Base-by-base conservation (phyloP, 2,797 vertebrate species). In the Anniella stebbinsi region DNA sequence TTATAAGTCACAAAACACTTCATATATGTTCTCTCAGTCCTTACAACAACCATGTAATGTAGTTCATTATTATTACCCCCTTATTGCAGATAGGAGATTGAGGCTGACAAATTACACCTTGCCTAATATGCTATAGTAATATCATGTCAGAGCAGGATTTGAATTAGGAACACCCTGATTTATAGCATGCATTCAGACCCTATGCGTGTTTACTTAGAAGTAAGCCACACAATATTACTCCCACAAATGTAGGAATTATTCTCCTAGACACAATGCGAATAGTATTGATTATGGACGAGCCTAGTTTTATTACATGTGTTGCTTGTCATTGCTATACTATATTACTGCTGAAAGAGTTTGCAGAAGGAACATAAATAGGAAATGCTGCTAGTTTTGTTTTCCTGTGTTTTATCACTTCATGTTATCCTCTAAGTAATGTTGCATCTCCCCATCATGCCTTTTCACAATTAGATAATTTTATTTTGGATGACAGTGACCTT, bases 341-440 rank as follows among this genome's bases (percentile, higher is more conserved):
- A 45, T 66, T 48, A 67, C 30, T 51, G 38, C 38, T 67, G 54
- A 45, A 81, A 82, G 28, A n/a, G 5, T 82, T 45, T 70, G 23
- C 25, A 77, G 72, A 89, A 89, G 45, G 48, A 75, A 67, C 60
- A 76, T 36, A 66, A 89, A 75, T 76, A 88, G 57, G 21, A 83
- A 75, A 2, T 28, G n/a, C 8, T 88, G 21, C 70, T 33, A 10
- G 60, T 83, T 87, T 63, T n/a, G 12, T n/a, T 38, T 70, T 23
- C 17, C 23, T 76, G 54, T 13, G 41, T 83, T 75, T 33, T 60
- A 63, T 48, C 30, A 51, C 70, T 41, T n/a, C 45, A 6, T 2
- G 38, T 63, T 41, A 83, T 66, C 4, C 57, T 82, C 60, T 63
- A 63, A 81, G 48, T 72, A 88, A 88, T 21, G n/a, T 80, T 72